A percentile compares a stretch with the other conserved stretches of the same genome.
These are phyloP conservation scores for Chelon auratus DNA, from an alignment of 2,797 vertebrate species.

Conservation along the genomic window DNA sequence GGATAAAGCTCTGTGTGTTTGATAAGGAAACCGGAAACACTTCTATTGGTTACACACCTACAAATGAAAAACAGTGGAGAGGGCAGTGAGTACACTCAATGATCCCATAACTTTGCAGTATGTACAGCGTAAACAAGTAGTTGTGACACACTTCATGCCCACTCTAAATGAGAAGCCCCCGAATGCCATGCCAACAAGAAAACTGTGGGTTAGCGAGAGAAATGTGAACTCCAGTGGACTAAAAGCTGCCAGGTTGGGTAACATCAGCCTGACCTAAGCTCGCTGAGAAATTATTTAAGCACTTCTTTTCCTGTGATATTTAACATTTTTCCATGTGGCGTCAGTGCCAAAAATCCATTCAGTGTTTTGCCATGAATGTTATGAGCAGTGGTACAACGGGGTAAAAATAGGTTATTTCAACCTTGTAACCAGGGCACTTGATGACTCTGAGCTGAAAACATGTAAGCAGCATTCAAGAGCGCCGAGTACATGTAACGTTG, in stretches of 20 bases:
- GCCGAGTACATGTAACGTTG: background rate
- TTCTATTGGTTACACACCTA: conserved; percentile 40
- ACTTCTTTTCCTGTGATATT: conserved; percentile 44
- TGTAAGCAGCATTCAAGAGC: conserved; percentile 65
- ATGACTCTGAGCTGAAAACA: conserved; percentile 62
- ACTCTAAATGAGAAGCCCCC: conserved; percentile 15
- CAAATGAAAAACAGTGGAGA: conserved; percentile 41
- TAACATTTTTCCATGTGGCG: conserved; percentile 22
- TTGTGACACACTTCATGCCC: conserved; percentile 16
- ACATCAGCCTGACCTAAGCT: conserved; percentile 59
- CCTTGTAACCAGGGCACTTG: conserved; percentile 65
- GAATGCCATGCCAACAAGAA: conserved; percentile 14
- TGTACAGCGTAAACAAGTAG: conserved; percentile 40
- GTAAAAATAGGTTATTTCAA: conserved; percentile 66
- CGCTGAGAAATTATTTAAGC: conserved; percentile 52
- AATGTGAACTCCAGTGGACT: conserved; percentile 47
- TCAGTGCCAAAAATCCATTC: conserved; percentile 30
- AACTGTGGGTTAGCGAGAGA: conserved; percentile 32
- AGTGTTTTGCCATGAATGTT: conserved; percentile 47
- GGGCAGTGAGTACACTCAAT: conserved; percentile 30
- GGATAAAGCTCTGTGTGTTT: conserved; percentile 1
- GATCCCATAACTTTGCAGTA: conserved; percentile 41
- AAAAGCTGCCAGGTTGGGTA: conserved; percentile 59
- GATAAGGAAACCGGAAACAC: conserved; percentile 54
- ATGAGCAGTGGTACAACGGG: conserved; percentile 28